Evolutionary conservation across 2,888 invertebrate genomes (phyloP).

Genomic region (Apotomis turbidana): DNA sequence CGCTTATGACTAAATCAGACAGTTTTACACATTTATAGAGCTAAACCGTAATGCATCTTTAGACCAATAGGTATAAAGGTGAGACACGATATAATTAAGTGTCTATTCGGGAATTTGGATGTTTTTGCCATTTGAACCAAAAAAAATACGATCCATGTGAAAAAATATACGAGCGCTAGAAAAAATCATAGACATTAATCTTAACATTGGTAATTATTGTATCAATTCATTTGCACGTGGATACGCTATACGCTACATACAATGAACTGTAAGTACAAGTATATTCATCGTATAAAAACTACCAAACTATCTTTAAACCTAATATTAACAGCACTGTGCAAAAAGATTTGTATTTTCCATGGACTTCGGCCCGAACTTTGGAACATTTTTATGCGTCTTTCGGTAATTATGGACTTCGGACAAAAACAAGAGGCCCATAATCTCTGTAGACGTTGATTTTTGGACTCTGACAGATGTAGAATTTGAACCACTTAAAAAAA

Average conservation of each 20-base stretch:
- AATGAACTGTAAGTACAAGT: not conserved
- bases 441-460: not conserved
- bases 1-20: too few relatives aligned
- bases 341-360: not conserved
- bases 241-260: not conserved
- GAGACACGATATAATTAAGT: too few relatives aligned
- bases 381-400: not conserved
- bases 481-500: not conserved
- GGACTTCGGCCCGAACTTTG: constrained; percentile 12
- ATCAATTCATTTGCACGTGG: too few relatives aligned
- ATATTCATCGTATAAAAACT: not conserved
- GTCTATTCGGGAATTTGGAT: too few relatives aligned
- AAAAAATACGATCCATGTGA: too few relatives aligned
- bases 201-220: too few relatives aligned
- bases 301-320: not conserved
- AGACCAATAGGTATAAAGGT: too few relatives aligned
- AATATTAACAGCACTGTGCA: not conserved
- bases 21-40: too few relatives aligned
- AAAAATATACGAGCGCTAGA: too few relatives aligned
- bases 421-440: not conserved
- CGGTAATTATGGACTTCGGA: constrained; percentile 3
- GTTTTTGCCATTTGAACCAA: too few relatives aligned
- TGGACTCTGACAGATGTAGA: not conserved
- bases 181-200: too few relatives aligned
- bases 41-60: too few relatives aligned